A percentile compares a stretch with the other conserved stretches of the same genome.
Evolutionary conservation across 2,113 vertebrate genomes (phyloP).

Genomic region (Oncorhynchus gorbuscha): DNA sequence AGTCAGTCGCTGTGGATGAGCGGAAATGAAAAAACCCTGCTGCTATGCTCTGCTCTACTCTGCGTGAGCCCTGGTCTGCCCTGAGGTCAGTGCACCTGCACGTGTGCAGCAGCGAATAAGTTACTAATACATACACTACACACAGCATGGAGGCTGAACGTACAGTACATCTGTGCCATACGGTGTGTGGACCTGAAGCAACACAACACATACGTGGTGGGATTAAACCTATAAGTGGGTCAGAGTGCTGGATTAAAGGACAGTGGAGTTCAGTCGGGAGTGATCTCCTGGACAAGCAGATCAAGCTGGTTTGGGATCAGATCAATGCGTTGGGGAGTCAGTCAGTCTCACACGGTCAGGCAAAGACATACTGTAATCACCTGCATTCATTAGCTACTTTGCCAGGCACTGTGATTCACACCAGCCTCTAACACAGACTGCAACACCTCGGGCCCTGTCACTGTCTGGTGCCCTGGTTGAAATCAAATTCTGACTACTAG

Average conservation of each 20-base stretch:
- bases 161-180: no score
- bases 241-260: background rate
- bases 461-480: no score
- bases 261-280: background rate
- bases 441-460: no score
- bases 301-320: no score
- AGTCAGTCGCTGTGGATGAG: conserved; percentile 43
- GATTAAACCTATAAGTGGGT: no score
- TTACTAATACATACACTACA: conserved; percentile 2
- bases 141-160: no score
- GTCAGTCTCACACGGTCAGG: background rate
- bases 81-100: conserved; percentile 55
- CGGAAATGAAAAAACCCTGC: conserved; percentile 72
- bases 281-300: no score
- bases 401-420: no score
- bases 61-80: conserved; percentile 36
- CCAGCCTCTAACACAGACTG: no score
- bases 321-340: background rate
- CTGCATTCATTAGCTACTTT: background rate
- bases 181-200: no score
- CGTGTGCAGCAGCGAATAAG: conserved; percentile 13
- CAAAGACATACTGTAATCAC: background rate
- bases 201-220: no score
- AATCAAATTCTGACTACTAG: no score
- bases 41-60: background rate